Evolutionary conservation across 2,888 invertebrate genomes (phyloP), one percentile per base, ranked within the genome.

Genomic region (Encarsia formosa): DNA sequence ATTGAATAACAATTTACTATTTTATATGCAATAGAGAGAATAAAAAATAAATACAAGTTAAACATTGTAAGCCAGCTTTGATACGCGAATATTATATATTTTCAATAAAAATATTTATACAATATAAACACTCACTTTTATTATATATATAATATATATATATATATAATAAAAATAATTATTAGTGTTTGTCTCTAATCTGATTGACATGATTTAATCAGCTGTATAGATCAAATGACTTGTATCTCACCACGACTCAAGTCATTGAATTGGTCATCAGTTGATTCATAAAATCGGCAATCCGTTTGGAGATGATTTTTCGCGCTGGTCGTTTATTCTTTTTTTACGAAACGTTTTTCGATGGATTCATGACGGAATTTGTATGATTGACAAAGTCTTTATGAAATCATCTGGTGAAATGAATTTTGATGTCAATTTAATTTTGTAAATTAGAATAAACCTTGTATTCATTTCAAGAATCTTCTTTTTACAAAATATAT

Each of bases 401-500:
- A 29, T 13, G 29, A 19, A 20, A 52, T 53, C 15, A 56, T 53
- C 46, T 54, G 58, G 56, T 57, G 53, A 61, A 19, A 16, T 20
- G 18, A 3, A 64, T 66, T 64, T 61, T 66, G 63, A 62, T 63
- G 67, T 63, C 65, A 63, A 61, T 61, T 63, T 66, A 59, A 66
- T 72, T 72, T 72, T 71, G 62, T 70, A 73, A 70, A 59, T 60
- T 56, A 62, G 56, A 69, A 70, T 70, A 70, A 69, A 72, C 60
- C 62, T 59, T 66, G 64, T 64, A 66, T 62, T 69, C 68, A 70
- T 51, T 48, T 20, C 9, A n/a, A n/a, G n/a, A n/a, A n/a, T n/a
- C n/a, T n/a, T n/a, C n/a, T n/a, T n/a, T n/a, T n/a, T n/a, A n/a
- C n/a, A n/a, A n/a, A n/a, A n/a, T n/a, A n/a, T n/a, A n/a, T n/a